phyloP scores from a whole-genome alignment of 2,888 invertebrate species.

The Machimus atricapillus region DNA sequence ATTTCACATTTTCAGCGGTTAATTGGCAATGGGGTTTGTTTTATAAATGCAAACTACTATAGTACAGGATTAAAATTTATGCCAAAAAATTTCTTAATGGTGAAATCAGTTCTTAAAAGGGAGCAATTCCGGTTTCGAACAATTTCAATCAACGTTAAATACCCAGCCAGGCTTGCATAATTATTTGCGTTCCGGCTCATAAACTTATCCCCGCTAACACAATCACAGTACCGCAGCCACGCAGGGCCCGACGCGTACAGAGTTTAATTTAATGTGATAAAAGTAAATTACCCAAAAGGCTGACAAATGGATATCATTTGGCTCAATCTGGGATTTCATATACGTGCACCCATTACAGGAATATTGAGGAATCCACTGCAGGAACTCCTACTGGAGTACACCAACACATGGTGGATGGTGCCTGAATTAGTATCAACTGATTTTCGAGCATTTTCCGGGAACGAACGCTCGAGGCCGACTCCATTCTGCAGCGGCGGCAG shows the following conservation, averaged over 20 bases:
- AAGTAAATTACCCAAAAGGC: constrained; percentile 39
- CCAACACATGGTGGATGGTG: not conserved
- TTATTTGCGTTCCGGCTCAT: constrained; percentile 18
- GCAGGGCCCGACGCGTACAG: constrained; percentile 15
- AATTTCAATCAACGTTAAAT: constrained; percentile 24
- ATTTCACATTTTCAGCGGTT: not conserved
- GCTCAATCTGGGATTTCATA: constrained; percentile 45
- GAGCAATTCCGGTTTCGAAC: not conserved
- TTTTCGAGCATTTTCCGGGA: not conserved
- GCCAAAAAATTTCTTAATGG: not conserved
- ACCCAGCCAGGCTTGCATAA: not conserved
- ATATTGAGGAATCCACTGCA: constrained; percentile 19
- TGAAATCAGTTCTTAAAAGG: not conserved
- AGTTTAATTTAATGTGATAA: constrained; percentile 40
- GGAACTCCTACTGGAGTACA: not conserved
- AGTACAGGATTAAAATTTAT: not conserved
- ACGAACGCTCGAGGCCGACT: not conserved
- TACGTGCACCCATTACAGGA: constrained; percentile 32
- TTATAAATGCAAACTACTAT: not conserved
- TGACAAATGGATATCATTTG: constrained; percentile 48
- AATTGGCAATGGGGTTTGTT: no score
- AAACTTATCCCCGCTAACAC: constrained; percentile 34
- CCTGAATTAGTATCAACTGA: constrained; percentile 6
- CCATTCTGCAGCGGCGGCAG: not conserved
- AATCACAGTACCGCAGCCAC: constrained; percentile 38